Conservation (phyloP, 2,113 vertebrate genomes). For the Amblyopsis rosae region DNA sequence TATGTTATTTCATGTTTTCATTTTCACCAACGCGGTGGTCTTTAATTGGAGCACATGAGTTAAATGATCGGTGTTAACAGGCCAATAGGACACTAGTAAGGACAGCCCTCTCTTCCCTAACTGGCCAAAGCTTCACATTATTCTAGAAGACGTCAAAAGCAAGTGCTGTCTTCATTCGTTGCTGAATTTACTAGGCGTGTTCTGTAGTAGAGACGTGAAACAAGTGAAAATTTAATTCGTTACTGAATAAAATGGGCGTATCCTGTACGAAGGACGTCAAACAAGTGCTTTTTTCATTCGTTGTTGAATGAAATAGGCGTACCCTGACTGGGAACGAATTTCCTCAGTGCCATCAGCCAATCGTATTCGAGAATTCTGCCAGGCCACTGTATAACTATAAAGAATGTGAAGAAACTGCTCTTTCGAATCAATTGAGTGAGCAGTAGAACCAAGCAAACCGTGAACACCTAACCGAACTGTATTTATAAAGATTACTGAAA, state of each 20-base stretch:
- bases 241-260: background rate
- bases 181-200: background rate
- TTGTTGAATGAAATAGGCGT: background rate
- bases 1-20: background rate
- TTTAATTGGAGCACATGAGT: slow-evolving; percentile 48
- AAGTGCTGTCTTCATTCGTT: slow-evolving; percentile 57
- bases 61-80: slow-evolving; percentile 9
- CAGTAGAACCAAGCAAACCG: slow-evolving; percentile 49
- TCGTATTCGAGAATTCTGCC: slow-evolving; percentile 24
- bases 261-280: background rate
- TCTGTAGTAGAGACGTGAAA: slow-evolving; percentile 8
- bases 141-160: slow-evolving; percentile 15
- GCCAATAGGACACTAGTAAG: slow-evolving; percentile 51
- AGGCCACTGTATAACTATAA: slow-evolving; percentile 54
- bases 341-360: slow-evolving; percentile 45
- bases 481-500: slow-evolving; percentile 71
- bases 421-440: slow-evolving; percentile 56
- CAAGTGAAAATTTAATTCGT: slow-evolving; percentile 56
- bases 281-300: slow-evolving; percentile 57
- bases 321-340: background rate
- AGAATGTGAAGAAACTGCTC: slow-evolving; percentile 58
- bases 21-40: slow-evolving; percentile 62
- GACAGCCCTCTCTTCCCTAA: slow-evolving; percentile 7
- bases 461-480: slow-evolving; percentile 61
- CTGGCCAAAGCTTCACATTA: slow-evolving; percentile 27